These are phyloP conservation scores for Hyles lineata DNA, from an alignment of 2,888 invertebrate genomes.

Conservation along the genomic window DNA sequence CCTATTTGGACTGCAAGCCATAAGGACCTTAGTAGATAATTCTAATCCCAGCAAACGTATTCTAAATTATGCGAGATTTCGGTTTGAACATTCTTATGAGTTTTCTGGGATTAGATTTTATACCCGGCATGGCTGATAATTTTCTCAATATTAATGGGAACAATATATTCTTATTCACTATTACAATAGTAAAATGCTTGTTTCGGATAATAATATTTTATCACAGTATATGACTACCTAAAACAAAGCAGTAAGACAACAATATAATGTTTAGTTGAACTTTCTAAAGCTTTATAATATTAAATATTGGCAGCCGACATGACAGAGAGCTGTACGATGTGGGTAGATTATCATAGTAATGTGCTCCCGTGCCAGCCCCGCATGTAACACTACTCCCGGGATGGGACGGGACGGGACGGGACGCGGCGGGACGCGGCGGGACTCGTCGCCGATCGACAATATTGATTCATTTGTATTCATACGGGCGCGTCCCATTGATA, in stretches of 20 bases:
- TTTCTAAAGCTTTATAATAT: not conserved
- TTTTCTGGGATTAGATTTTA: too few species aligned
- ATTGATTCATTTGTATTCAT: constrained; percentile 14
- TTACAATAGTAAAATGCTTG: too few species aligned
- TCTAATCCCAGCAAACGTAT: too few species aligned
- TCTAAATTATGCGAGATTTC: too few species aligned
- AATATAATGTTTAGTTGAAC: not conserved
- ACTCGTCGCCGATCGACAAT: not conserved
- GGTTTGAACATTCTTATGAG: too few species aligned
- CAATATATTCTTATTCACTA: too few species aligned
- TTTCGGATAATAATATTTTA: too few species aligned
- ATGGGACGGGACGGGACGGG: not conserved
- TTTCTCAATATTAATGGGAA: too few species aligned
- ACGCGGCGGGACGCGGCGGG: constrained; percentile 11
- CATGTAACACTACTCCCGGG: constrained; percentile 10
- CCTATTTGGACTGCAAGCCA: too few species aligned
- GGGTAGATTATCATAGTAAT: constrained; percentile 21
- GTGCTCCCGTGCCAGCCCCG: not conserved
- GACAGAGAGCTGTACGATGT: not conserved
- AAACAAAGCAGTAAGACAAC: constrained; percentile 6
- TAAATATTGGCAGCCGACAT: not conserved
- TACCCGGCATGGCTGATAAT: too few species aligned
- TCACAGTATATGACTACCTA: not conserved
- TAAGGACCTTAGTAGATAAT: too few species aligned
- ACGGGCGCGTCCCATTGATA: not conserved